Conservation (phyloP, 2,113 vertebrate genomes). For the cat (Felis catus) region DNA sequence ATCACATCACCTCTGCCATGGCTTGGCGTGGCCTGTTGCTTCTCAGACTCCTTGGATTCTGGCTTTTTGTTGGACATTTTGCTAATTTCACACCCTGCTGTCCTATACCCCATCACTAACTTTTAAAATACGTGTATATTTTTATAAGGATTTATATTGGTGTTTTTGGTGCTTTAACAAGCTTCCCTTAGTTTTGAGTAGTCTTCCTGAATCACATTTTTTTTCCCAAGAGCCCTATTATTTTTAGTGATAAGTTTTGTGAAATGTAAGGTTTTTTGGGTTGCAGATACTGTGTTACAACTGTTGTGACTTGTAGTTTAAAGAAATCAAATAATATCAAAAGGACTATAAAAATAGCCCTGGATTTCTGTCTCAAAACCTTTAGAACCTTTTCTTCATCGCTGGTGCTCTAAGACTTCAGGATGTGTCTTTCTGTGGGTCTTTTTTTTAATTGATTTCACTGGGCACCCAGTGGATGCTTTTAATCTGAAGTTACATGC, state of each 20-base stretch:
- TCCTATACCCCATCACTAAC: not conserved
- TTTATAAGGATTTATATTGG: not conserved
- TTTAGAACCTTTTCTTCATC: conserved; percentile 8
- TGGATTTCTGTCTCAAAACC: conserved; percentile 35
- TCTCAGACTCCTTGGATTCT: not conserved
- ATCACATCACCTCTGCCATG: not conserved
- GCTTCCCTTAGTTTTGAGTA: not conserved
- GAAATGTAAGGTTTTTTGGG: not conserved
- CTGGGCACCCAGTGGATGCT: not conserved
- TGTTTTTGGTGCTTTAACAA: not conserved
- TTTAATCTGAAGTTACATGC: conserved; percentile 28
- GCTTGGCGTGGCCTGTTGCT: not conserved
- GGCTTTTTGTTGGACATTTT: not conserved
- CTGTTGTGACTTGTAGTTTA: conserved; percentile 10
- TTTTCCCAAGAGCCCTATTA: not conserved
- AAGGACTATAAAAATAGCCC: conserved; percentile 55
- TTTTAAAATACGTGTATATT: not conserved
- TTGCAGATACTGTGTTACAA: not conserved
- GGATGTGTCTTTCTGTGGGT: not conserved
- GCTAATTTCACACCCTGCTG: not conserved
- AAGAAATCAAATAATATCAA: conserved; percentile 31
- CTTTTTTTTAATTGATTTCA: not conserved
- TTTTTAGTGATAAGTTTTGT: conserved; percentile 40
- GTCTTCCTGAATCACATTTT: not conserved
- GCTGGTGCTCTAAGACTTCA: conserved; percentile 32